phyloP scores from a whole-genome alignment of 2,797 vertebrate genomes.

The Arvicola amphibius region DNA sequence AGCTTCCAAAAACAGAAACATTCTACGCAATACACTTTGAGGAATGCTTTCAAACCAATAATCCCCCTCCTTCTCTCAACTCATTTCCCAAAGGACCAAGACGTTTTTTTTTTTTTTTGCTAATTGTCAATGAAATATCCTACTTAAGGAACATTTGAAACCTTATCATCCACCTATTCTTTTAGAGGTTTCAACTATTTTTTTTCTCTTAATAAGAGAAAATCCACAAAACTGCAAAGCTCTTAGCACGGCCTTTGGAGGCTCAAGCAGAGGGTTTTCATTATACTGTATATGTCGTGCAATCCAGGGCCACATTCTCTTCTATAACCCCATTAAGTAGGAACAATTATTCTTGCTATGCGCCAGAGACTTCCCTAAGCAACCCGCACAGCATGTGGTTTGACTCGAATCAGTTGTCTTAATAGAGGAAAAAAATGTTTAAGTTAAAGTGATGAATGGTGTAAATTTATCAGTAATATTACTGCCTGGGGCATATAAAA shows the following conservation, averaged over 20 bases:
- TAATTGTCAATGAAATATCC: not conserved
- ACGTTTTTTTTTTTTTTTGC: constrained; percentile 24
- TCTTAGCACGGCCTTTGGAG: constrained; percentile 66
- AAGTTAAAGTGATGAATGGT: constrained; percentile 80
- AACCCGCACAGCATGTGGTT: constrained; percentile 81
- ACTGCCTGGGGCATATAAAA: constrained; percentile 77
- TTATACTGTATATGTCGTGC: constrained; percentile 39
- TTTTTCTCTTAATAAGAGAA: constrained; percentile 65
- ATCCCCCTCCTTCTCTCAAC: not conserved
- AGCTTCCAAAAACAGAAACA: constrained; percentile 49
- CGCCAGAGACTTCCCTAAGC: constrained; percentile 70
- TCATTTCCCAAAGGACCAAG: constrained; percentile 17
- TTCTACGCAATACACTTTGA: not conserved
- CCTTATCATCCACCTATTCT: constrained; percentile 32
- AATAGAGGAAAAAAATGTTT: constrained; percentile 50
- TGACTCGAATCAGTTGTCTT: constrained; percentile 67
- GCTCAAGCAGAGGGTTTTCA: constrained; percentile 73
- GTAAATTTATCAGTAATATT: constrained; percentile 85
- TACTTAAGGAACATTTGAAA: constrained; percentile 39
- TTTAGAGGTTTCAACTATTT: constrained; percentile 56
- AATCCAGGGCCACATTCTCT: constrained; percentile 62
- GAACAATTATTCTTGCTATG: constrained; percentile 78
- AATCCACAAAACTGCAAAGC: constrained; percentile 62
- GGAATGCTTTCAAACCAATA: not conserved
- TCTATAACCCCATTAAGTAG: constrained; percentile 69